Percentiles rank a stretch among this genome's conserved stretches.
Evolutionary conservation across 2,113 vertebrate genomes (phyloP).

Genomic region (Apodemus sylvaticus): DNA sequence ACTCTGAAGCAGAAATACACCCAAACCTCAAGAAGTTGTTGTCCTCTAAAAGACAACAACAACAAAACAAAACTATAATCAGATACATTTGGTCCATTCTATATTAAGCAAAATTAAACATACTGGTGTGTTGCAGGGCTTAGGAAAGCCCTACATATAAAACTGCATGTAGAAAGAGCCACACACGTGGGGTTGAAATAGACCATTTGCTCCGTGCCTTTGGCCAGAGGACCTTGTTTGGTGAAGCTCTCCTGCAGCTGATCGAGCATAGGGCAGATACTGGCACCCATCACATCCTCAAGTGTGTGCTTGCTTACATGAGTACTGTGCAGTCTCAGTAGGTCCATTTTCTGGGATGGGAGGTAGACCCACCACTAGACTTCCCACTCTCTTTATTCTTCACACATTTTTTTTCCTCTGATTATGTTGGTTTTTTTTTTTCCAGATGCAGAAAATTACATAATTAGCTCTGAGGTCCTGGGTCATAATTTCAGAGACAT

Average conservation of each 20-base stretch:
- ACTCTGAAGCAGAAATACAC: background rate
- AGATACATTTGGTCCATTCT: background rate
- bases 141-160: background rate
- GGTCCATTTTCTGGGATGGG: slow-evolving; percentile 79
- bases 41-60: background rate
- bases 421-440: slow-evolving; percentile 93
- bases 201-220: background rate
- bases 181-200: background rate
- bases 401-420: slow-evolving; percentile 87
- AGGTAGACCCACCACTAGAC: slow-evolving; percentile 76
- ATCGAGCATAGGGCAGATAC: background rate
- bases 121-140: background rate
- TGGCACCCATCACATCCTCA: background rate
- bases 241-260: background rate
- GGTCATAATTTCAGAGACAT: slow-evolving; percentile 88
- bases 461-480: slow-evolving; percentile 94
- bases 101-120: slow-evolving; percentile 19
- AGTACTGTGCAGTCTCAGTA: background rate
- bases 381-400: slow-evolving; percentile 81
- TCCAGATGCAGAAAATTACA: slow-evolving; percentile 97
- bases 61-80: background rate
- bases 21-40: background rate
- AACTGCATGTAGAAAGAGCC: background rate
- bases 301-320: background rate
- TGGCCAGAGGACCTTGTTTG: background rate